phyloP scores from a whole-genome alignment of 2,113 vertebrate genomes.

The Phaethon lepturus region DNA sequence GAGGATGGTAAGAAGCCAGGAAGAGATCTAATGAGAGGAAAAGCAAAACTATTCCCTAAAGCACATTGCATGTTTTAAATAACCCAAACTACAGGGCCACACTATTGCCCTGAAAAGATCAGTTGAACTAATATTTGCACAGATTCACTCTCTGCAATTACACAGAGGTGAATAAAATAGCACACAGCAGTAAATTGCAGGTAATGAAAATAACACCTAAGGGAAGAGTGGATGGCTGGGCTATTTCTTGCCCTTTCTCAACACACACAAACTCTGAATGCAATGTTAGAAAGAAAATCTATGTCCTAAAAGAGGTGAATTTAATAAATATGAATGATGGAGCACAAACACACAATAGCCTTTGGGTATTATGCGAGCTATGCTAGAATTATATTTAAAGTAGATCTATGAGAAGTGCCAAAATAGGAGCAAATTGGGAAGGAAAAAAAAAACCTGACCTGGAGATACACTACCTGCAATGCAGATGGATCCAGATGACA shows the following conservation, averaged over 20 bases:
- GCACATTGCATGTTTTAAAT: not conserved
- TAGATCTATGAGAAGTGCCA: not conserved
- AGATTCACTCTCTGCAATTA: slow-evolving; percentile 17
- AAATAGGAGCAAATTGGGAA: not conserved
- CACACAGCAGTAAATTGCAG: not conserved
- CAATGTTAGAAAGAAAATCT: not conserved
- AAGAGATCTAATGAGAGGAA: not conserved
- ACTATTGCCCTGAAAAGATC: not conserved
- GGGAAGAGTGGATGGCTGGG: not conserved
- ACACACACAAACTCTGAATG: not conserved
- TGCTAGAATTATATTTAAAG: not conserved
- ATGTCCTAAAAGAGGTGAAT: not conserved
- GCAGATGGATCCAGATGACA: slow-evolving; percentile 46
- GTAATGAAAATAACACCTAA: slow-evolving; percentile 9
- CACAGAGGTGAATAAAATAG: not conserved
- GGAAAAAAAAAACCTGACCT: not conserved
- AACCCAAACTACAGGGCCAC: not conserved
- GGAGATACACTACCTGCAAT: slow-evolving; percentile 20
- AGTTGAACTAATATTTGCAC: slow-evolving; percentile 26
- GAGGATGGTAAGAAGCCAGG: not conserved
- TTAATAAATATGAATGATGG: not conserved
- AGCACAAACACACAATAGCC: not conserved
- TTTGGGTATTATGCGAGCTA: not conserved
- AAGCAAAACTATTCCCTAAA: not conserved
- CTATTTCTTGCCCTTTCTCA: not conserved